These are phyloP conservation scores for Lapara coniferarum DNA, from an alignment of 2,888 invertebrate genomes.

Conservation along the genomic window DNA sequence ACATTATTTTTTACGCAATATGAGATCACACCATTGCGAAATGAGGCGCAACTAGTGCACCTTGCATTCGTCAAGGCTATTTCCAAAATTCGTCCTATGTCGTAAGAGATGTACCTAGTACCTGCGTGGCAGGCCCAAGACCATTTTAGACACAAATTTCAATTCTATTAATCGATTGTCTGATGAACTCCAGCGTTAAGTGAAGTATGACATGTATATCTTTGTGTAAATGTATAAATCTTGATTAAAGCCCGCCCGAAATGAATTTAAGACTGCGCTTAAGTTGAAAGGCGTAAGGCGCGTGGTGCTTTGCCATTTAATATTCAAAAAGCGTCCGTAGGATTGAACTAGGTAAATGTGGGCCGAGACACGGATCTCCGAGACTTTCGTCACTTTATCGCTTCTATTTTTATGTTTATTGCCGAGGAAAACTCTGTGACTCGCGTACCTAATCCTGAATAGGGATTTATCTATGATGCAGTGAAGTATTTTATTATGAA, in stretches of 20 bases:
- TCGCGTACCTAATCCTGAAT: conserved; percentile 8
- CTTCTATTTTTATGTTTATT: conserved; percentile 47
- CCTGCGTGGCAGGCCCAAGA: no score
- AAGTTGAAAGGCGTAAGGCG: conserved; percentile 67
- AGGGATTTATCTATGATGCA: neutral
- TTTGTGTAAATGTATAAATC: neutral
- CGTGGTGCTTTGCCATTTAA: conserved; percentile 59
- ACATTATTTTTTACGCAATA: no score
- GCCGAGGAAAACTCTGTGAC: conserved; percentile 37
- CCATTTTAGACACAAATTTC: no score
- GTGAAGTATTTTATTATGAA: neutral
- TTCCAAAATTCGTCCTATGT: no score
- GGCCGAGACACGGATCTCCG: conserved; percentile 70
- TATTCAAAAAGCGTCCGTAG: conserved; percentile 72
- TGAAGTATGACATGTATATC: no score
- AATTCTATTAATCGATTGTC: no score
- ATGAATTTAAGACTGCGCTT: conserved; percentile 40
- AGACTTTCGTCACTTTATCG: conserved; percentile 51
- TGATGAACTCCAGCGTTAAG: no score
- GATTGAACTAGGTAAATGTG: conserved; percentile 72
- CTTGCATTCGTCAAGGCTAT: no score
- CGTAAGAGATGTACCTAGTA: no score
- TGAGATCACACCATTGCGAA: no score
- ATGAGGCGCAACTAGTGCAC: no score
- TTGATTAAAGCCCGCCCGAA: neutral